Base-by-base conservation (phyloP, 2,797 vertebrate species). In the Neolamprologus multifasciatus region DNA sequence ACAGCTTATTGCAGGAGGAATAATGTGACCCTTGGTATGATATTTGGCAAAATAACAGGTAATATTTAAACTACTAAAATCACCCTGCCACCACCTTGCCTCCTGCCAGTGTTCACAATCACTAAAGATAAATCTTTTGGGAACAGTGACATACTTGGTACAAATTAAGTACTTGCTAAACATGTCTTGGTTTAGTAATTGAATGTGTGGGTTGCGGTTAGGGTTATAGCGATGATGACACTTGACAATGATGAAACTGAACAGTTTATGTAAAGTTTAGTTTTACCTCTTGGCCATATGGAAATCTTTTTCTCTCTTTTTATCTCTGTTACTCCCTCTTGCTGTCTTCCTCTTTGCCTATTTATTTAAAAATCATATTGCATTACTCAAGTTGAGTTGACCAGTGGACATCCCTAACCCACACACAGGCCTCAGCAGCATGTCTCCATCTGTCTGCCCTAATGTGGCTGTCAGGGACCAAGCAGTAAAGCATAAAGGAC, bases 221-320 rank as follows among this genome's bases (percentile, higher is more conserved):
- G 51, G 74, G 48, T 14, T 36, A 62, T 11, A 80, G 78, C 51
- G 9, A 16, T 64, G 69, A 83, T 12, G 4, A 78, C 23, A 33
- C 81, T 31, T 90, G 87, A 92, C 79, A 82, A 79, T 90, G 79
- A 94, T 87, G 77, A 86, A 84, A 87, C 76, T 31, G 26, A 85
- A 94, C 89, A 88, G 88, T 81, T 94, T 94, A 94, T 6, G 33
- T 93, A 94, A 95, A 93, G 83, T 50, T 83, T 78, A 74, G 19
- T 81, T 87, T 67, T 77, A 86, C 88, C 84, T 74, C 12, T 67
- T 81, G 85, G 88, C 84, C 45, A 78, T 9, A 64, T 82, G 17
- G 23, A 54, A 14, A 14, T 82, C 64, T 77, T 69, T 84, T 50
- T 78, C 26, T 86, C 17, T 67, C 54, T 40, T 59, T 57, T 40